Percentiles rank a stretch among this genome's conserved stretches.
phyloP scores from a whole-genome alignment of 2,888 invertebrate genomes.

The Cephus sareptanus region DNA sequence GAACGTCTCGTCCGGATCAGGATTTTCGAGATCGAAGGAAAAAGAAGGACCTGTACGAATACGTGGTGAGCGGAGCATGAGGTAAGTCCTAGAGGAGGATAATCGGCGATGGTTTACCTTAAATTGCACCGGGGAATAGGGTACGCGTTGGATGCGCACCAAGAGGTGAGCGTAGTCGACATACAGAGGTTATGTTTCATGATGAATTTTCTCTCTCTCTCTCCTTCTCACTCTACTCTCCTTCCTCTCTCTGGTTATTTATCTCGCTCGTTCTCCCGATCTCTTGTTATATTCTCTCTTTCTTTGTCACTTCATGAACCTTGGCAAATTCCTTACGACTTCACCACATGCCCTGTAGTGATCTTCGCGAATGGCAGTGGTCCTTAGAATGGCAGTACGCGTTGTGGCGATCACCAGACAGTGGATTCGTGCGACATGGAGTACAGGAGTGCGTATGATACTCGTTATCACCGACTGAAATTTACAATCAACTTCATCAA shows the following conservation, averaged over 20 bases:
- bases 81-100: slow-evolving; percentile 32
- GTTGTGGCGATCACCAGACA: neutral
- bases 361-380: neutral
- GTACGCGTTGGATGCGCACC: slow-evolving; percentile 9
- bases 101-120: slow-evolving; percentile 21
- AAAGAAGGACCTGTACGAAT: neutral
- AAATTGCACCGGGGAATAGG: slow-evolving; percentile 18
- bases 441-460: neutral
- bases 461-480: neutral
- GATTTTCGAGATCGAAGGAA: slow-evolving; percentile 13
- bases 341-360: neutral
- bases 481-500: neutral
- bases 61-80: slow-evolving; percentile 28
- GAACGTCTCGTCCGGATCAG: slow-evolving; percentile 4
- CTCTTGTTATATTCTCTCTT: slow-evolving; percentile 12
- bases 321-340: slow-evolving; percentile 11
- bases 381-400: neutral
- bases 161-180: slow-evolving; percentile 2
- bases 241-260: slow-evolving; percentile 8
- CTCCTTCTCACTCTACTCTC: neutral
- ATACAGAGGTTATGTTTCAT: slow-evolving; percentile 49
- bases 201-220: slow-evolving; percentile 34
- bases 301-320: slow-evolving; percentile 8
- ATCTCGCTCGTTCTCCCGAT: neutral
- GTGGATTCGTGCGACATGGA: neutral